A percentile compares a stretch with the other conserved stretches of the same genome.
Conservation (phyloP, 2,113 vertebrate genomes). For the Phyllostomus discolor region DNA sequence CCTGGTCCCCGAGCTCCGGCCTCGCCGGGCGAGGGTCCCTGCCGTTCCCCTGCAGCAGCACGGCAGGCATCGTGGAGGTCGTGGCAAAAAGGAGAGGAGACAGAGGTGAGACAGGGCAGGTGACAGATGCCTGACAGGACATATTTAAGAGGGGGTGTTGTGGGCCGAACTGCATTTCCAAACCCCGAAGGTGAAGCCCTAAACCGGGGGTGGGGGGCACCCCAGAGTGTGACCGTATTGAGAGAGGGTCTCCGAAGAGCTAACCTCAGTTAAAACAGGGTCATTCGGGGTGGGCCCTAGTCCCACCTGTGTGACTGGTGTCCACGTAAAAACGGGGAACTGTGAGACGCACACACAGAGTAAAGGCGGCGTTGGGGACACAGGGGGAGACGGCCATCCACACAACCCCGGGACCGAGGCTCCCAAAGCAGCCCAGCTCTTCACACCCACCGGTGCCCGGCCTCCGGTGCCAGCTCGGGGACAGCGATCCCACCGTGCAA, state of each 20-base stretch:
- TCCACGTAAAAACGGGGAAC: not conserved
- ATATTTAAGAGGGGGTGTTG: no score
- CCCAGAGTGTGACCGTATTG: not conserved
- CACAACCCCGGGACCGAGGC: not conserved
- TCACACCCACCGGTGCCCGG: fast-evolving
- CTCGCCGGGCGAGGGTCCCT: not conserved
- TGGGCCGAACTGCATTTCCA: not conserved
- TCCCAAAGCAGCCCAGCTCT: not conserved
- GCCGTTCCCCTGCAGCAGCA: not conserved
- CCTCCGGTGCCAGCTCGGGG: not conserved
- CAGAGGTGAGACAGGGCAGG: not conserved
- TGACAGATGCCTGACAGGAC: no score
- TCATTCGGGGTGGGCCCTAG: not conserved
- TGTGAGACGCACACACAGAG: not conserved
- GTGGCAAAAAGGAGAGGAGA: not conserved
- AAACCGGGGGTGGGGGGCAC: not conserved
- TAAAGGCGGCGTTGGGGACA: not conserved
- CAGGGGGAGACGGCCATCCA: fast-evolving
- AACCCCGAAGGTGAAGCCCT: not conserved
- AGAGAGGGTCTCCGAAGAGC: not conserved
- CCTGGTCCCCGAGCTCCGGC: not conserved
- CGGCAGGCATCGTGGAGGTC: fast-evolving
- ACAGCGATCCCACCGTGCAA: fast-evolving
- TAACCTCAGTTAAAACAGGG: not conserved
- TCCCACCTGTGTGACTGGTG: not conserved